phyloP scores from a whole-genome alignment of 2,113 vertebrate genomes.

The Tiliqua scincoides region DNA sequence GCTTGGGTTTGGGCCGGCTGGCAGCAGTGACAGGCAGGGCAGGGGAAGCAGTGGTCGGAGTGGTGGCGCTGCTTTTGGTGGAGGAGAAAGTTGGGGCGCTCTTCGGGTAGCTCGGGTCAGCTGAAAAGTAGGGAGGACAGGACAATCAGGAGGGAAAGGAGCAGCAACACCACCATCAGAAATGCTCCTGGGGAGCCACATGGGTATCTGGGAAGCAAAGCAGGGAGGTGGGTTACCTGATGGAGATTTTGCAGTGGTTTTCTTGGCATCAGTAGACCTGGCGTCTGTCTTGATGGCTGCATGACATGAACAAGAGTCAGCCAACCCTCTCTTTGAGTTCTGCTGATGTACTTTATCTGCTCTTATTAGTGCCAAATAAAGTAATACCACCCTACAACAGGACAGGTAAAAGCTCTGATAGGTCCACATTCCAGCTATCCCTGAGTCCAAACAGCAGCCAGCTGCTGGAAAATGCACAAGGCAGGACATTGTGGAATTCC shows the following conservation, averaged over 20 bases:
- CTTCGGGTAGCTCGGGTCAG: slow-evolving; percentile 77
- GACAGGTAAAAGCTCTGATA: not conserved
- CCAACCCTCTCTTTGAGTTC: too few relatives aligned
- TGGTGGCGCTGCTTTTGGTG: slow-evolving; percentile 61
- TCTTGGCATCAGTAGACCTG: slow-evolving; percentile 85
- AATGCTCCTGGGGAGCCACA: rapidly evolving
- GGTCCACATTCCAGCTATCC: not conserved
- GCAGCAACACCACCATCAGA: not conserved
- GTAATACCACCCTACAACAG: too few relatives aligned
- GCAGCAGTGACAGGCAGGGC: slow-evolving; percentile 29
- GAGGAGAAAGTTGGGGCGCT: slow-evolving; percentile 62
- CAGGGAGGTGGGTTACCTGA: slow-evolving; percentile 77
- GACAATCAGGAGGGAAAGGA: not conserved
- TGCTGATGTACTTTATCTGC: not conserved
- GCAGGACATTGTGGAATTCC: too few relatives aligned
- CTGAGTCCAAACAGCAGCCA: too few relatives aligned
- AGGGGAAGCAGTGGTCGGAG: slow-evolving; percentile 61
- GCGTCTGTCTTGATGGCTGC: slow-evolving; percentile 87
- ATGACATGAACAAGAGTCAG: not conserved
- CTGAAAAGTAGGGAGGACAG: not conserved
- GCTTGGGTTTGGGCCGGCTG: slow-evolving; percentile 71
- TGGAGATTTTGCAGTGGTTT: slow-evolving; percentile 78
- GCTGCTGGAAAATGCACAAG: not conserved
- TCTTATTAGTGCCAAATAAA: not conserved
- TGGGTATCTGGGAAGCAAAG: rapidly evolving